These are phyloP conservation scores for Pseudomyrmex dendroicus DNA, from an alignment of 1,140 invertebrate species.

Conservation along the genomic window DNA sequence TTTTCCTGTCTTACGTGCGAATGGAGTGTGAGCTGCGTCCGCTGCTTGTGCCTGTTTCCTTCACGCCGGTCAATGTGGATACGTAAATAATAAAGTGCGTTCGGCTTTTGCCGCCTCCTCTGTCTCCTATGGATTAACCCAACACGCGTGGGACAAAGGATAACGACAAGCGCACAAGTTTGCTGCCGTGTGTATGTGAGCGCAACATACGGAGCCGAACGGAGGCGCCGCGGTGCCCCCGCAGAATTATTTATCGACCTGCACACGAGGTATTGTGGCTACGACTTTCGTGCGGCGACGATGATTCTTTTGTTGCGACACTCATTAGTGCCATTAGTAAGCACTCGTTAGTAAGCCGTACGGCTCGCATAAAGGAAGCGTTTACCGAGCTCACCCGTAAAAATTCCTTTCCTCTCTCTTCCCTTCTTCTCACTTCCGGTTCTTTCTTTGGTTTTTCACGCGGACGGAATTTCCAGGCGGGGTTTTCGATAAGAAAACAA, in stretches of 20 bases:
- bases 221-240: conserved; percentile 38
- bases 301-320: conserved; percentile 49
- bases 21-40: conserved; percentile 31
- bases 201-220: conserved; percentile 36
- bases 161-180: conserved; percentile 61
- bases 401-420: neutral
- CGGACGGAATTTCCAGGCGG: too few species aligned
- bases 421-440: neutral
- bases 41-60: conserved; percentile 6
- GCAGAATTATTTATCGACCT: conserved; percentile 68
- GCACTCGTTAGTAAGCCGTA: conserved; percentile 8
- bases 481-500: neutral
- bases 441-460: neutral
- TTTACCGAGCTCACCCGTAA: neutral
- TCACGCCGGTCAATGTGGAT: conserved; percentile 49
- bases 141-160: conserved; percentile 76
- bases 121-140: conserved; percentile 56
- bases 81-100: conserved; percentile 57
- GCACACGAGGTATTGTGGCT: conserved; percentile 64
- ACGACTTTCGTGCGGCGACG: conserved; percentile 33
- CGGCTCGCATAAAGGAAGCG: too few species aligned
- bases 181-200: neutral
- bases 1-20: neutral
- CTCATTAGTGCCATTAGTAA: conserved; percentile 54
- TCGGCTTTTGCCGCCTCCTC: conserved; percentile 50